A percentile compares a stretch with the other conserved stretches of the same genome.
Conservation (phyloP, 37 sponge, comb jelly and placozoan species). For the Petrosia ficiformis region DNA sequence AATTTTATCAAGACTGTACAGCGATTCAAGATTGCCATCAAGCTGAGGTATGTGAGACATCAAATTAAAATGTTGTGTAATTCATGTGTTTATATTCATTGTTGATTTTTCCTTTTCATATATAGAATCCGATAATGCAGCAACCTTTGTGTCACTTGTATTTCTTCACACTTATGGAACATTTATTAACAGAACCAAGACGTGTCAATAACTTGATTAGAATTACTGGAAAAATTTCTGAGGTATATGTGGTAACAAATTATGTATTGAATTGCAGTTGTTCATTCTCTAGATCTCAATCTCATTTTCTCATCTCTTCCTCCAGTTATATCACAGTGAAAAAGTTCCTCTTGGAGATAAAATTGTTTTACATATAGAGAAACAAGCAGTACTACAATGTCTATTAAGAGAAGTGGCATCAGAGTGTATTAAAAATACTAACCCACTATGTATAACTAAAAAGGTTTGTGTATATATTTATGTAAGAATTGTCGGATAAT, state of each 20-base stretch:
- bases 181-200: conserved; percentile 30
- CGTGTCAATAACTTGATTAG: conserved; percentile 7
- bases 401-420: conserved; percentile 31
- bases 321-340: conserved; percentile 1
- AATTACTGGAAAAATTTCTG: not conserved
- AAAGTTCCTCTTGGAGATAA: conserved; percentile 7
- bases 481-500: too few relatives aligned
- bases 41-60: conserved; percentile 33
- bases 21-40: conserved; percentile 5
- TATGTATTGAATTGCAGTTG: too few relatives aligned
- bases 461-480: too few relatives aligned
- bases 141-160: conserved; percentile 82
- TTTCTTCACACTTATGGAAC: conserved; percentile 74
- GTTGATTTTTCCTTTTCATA: not conserved
- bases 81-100: not conserved
- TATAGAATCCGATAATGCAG: conserved; percentile 57
- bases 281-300: too few relatives aligned
- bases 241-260: not conserved
- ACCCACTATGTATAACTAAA: too few relatives aligned
- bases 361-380: conserved; percentile 65
- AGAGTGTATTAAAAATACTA: not conserved
- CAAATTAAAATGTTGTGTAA: too few relatives aligned
- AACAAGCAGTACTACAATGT: conserved; percentile 79
- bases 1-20: conserved; percentile 43
- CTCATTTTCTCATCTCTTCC: not conserved